Evolutionary conservation across 2,888 invertebrate genomes (phyloP).

Genomic region (Pterobdella sp.): DNA sequence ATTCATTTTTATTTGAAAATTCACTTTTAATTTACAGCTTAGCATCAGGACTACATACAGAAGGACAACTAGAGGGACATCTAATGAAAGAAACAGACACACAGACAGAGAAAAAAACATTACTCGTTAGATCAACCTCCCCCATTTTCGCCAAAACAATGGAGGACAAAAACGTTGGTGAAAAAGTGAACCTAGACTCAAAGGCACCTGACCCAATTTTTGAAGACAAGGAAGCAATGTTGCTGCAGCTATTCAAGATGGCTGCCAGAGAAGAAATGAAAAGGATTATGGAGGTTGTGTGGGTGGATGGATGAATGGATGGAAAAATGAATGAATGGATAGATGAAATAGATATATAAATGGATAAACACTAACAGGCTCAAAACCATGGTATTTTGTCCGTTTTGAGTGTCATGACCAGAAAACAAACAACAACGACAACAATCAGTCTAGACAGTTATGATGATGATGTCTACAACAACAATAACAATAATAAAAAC

Average conservation of each 20-base stretch:
- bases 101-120: slow-evolving; percentile 8
- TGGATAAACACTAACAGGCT: background rate
- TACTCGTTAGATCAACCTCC: background rate
- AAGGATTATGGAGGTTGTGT: slow-evolving; percentile 22
- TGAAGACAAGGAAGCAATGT: background rate
- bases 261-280: slow-evolving; percentile 23
- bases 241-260: background rate
- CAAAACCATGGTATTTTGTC: slow-evolving; percentile 24
- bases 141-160: background rate
- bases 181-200: background rate
- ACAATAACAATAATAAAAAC: background rate
- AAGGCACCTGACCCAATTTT: slow-evolving; percentile 6
- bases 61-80: background rate
- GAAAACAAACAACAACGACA: background rate
- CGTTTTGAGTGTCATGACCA: background rate
- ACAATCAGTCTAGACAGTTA: background rate
- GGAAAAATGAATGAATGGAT: background rate
- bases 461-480: background rate
- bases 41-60: background rate
- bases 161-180: slow-evolving; percentile 7
- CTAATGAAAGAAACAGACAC: background rate
- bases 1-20: too few species aligned
- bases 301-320: background rate
- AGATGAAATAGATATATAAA: background rate
- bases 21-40: background rate